A percentile compares a stretch with the other conserved stretches of the same genome.
These are phyloP conservation scores for Schizopygopsis malacanthus DNA, from an alignment of 2,797 vertebrate species.

Conservation along the genomic window DNA sequence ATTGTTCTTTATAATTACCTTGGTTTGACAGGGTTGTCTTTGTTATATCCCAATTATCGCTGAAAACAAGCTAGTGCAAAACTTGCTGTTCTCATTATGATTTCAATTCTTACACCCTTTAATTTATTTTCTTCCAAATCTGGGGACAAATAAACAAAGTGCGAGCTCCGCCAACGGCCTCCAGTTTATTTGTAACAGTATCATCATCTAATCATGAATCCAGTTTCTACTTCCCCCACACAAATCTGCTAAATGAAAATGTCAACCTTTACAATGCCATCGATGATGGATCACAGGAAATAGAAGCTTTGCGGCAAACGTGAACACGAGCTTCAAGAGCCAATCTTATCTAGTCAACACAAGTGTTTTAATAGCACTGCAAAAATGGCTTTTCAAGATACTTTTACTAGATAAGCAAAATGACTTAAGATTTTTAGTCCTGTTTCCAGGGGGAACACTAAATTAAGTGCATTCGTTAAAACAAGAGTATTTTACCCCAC, in stretches of 20 bases:
- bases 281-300: slow-evolving; percentile 46
- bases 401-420: too few relatives aligned
- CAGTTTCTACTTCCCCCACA: slow-evolving; percentile 54
- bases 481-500: too few relatives aligned
- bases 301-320: slow-evolving; percentile 1
- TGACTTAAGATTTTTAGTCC: too few relatives aligned
- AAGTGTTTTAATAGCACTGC: background rate
- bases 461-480: too few relatives aligned
- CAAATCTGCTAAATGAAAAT: slow-evolving; percentile 58
- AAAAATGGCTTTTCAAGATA: too few relatives aligned
- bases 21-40: slow-evolving; percentile 59
- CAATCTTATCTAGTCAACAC: slow-evolving; percentile 5
- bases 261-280: slow-evolving; percentile 44
- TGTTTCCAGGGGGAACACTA: too few relatives aligned
- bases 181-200: slow-evolving; percentile 55
- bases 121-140: slow-evolving; percentile 57
- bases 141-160: slow-evolving; percentile 61
- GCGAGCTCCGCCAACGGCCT: slow-evolving; percentile 40
- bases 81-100: slow-evolving; percentile 53
- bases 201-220: slow-evolving; percentile 59
- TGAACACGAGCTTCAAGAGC: background rate
- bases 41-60: slow-evolving; percentile 61
- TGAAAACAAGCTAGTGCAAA: slow-evolving; percentile 41
- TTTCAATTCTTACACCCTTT: slow-evolving; percentile 59
- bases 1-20: slow-evolving; percentile 61